Evolutionary conservation across 2,113 vertebrate genomes (phyloP).

Genomic region (Notiomystis cincta): DNA sequence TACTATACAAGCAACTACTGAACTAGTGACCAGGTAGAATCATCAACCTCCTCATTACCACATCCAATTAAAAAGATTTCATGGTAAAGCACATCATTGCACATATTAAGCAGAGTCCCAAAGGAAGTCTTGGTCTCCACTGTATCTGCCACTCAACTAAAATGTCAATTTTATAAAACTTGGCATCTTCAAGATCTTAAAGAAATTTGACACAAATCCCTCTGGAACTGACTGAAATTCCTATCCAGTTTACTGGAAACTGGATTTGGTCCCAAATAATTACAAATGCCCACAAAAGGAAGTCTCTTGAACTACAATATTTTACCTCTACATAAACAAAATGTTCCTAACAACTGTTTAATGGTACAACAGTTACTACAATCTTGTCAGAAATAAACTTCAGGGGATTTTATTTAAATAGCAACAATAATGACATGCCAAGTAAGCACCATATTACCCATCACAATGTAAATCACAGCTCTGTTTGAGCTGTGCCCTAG

Average conservation of each 20-base stretch:
- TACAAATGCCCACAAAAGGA: slow-evolving; percentile 30
- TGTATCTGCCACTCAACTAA: background rate
- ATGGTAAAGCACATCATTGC: background rate
- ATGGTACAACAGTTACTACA: background rate
- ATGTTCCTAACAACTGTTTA: background rate
- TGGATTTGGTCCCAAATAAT: slow-evolving; percentile 17
- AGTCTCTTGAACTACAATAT: background rate
- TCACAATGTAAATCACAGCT: background rate
- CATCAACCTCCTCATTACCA: background rate
- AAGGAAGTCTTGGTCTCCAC: background rate
- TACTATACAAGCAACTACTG: background rate
- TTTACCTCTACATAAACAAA: slow-evolving; percentile 2
- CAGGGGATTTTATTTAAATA: background rate
- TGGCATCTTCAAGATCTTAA: background rate
- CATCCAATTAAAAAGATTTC: background rate
- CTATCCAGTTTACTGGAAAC: background rate
- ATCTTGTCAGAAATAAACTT: background rate
- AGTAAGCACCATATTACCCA: background rate
- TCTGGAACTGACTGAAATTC: background rate
- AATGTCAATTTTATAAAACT: background rate
- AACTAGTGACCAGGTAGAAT: background rate
- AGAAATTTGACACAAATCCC: background rate
- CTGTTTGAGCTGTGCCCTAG: background rate
- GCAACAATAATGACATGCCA: background rate
- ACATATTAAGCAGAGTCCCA: background rate